These are phyloP conservation scores for Chrysemys picta DNA, from an alignment of 2,113 vertebrate species.

Conservation along the genomic window DNA sequence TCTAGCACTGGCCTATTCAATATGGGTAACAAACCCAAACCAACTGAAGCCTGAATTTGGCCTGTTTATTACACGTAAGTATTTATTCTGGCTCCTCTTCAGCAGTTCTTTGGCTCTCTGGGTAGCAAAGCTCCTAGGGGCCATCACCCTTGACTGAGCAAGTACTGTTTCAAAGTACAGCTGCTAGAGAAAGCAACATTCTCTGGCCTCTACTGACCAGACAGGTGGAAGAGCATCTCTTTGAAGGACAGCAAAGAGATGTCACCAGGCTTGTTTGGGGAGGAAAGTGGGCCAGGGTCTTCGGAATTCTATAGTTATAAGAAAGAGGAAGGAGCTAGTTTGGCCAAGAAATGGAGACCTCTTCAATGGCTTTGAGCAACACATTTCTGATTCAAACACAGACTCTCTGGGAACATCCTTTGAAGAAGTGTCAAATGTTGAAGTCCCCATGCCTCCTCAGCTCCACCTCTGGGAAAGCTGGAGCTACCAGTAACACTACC, in stretches of 20 bases:
- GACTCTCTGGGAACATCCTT: not conserved
- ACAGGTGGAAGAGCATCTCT: not conserved
- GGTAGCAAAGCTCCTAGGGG: not conserved
- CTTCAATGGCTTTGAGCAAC: not conserved
- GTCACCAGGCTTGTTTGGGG: not conserved
- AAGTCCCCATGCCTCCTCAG: not conserved
- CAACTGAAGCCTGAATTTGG: not conserved
- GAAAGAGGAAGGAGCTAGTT: not conserved
- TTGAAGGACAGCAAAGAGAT: not conserved
- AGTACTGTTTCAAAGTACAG: not conserved
- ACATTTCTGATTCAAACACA: not conserved
- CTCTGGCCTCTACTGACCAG: not conserved
- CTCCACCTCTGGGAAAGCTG: not conserved
- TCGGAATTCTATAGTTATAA: not conserved
- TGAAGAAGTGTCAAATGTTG: not conserved
- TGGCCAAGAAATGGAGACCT: not conserved
- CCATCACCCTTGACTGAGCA: not conserved
- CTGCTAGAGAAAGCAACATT: not conserved
- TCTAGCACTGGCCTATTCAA: not conserved
- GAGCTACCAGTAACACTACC: not conserved
- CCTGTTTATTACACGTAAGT: conserved; percentile 6
- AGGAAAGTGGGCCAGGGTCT: not conserved
- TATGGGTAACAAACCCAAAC: conserved; percentile 23
- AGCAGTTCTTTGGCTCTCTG: conserved; percentile 23
- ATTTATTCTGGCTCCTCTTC: conserved; percentile 37